Percentiles rank a stretch among this genome's conserved stretches.
These are phyloP conservation scores for Hemibagrus guttatus DNA, from an alignment of 2,797 vertebrate species.

Conservation along the genomic window DNA sequence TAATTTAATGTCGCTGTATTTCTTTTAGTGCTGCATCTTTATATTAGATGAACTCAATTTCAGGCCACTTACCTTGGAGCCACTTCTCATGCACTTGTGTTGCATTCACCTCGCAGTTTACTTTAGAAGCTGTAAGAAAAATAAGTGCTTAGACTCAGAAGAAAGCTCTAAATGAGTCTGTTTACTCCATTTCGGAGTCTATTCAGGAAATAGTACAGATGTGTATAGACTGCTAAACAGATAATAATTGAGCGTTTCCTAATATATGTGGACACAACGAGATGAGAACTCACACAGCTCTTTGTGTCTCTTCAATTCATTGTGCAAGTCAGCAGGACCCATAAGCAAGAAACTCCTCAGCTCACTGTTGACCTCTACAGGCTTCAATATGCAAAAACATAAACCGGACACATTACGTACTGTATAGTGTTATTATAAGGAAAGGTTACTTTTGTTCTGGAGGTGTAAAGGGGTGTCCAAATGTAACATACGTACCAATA, in stretches of 20 bases:
- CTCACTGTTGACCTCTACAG: conserved; percentile 89
- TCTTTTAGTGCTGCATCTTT: not conserved
- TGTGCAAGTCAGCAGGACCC: conserved; percentile 61
- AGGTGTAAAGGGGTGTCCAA: conserved; percentile 47
- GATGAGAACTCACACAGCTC: conserved; percentile 74
- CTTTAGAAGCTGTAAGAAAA: conserved; percentile 59
- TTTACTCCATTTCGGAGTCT: not conserved
- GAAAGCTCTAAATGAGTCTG: not conserved
- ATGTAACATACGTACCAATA: conserved; percentile 71
- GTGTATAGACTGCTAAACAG: not conserved
- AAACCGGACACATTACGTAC: not conserved
- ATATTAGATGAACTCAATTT: not conserved
- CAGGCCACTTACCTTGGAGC: conserved; percentile 57
- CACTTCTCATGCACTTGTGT: conserved; percentile 27
- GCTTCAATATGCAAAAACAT: conserved; percentile 69
- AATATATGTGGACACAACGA: conserved; percentile 17
- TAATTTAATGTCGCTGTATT: not conserved
- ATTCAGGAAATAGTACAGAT: conserved; percentile 1
- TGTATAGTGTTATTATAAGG: not conserved
- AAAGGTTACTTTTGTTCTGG: not conserved
- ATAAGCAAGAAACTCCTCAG: conserved; percentile 70
- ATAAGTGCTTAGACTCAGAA: not conserved
- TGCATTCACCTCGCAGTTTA: conserved; percentile 46
- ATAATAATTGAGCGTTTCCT: not conserved
- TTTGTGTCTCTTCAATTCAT: conserved; percentile 74